Base-by-base conservation (phyloP, 2,113 vertebrate species). In the Regulus satrapa region DNA sequence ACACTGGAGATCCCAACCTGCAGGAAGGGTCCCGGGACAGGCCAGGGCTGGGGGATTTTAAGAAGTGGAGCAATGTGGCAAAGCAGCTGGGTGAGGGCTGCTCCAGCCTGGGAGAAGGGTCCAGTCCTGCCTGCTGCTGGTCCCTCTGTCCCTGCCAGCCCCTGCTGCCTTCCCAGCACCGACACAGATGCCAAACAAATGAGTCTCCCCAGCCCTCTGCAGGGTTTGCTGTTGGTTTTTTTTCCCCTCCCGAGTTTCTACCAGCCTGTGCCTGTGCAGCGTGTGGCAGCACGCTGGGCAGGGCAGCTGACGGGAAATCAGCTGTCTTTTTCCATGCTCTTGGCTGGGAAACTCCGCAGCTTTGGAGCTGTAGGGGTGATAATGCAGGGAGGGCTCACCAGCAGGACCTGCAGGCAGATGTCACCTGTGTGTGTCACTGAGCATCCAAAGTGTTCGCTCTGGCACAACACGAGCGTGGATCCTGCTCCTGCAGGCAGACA, bases 171-270 rank as follows among this genome's bases (percentile, higher is more conserved):
- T 17, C 74, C 7, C 14, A 58, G 40, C 8, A 3, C 61, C 4
- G 14, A 14, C 7, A 2, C 49, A 18, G 76, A 89, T 96, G 85
- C 92, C 91, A 86, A 59, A 40, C 36, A 7, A 46, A 26, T 85
- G 69, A 95, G 20, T 94, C 81, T 41, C 31, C 82, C 77, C 94
- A 89, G 83, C 83, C 72, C 66, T 83, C 36, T 29, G 66, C 85
- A 89, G 84, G 48, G 9, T 23, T 88, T 56, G 71, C 29, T 41
- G n/a, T n/a, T n/a, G 34, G 2, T 9, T 66, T 12, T 34, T 7
- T 14, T 32, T 45, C 4, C 0, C 31, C 48, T 13, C 38, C 16
- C 18, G 74, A 89, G 81, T 94, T 96, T 92, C 96, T 90, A 25
- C 78, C 87, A 89, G 92, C 3, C 89, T 5, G 28, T 49, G 85